phyloP scores from a whole-genome alignment of 2,888 invertebrate genomes.

The Tanypteryx hageni region DNA sequence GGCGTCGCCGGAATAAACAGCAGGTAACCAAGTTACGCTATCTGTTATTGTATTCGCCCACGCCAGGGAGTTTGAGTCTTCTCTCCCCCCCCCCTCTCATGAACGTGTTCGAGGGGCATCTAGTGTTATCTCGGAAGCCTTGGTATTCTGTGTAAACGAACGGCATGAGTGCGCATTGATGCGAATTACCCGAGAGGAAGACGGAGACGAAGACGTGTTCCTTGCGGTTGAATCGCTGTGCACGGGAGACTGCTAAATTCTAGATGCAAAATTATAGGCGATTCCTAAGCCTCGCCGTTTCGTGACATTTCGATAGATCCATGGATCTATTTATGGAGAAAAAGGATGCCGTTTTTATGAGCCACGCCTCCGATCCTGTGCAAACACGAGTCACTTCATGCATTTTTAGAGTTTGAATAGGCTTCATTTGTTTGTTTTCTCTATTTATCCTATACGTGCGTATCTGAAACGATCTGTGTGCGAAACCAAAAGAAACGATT shows the following conservation, averaged over 20 bases:
- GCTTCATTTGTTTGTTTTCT: neutral
- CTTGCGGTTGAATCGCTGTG: neutral
- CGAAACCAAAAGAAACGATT: too few species aligned
- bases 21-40: neutral
- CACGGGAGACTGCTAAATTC: neutral
- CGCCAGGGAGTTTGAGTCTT: neutral
- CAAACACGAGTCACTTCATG: neutral
- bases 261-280: neutral
- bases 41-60: neutral
- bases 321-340: neutral
- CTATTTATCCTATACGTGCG: too few species aligned
- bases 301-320: neutral
- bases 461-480: too few species aligned
- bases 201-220: neutral
- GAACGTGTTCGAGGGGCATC: neutral
- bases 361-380: neutral
- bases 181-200: neutral
- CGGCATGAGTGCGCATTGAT: neutral
- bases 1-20: neutral
- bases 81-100: too few species aligned
- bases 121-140: neutral
- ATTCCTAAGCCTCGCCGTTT: neutral
- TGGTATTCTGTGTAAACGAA: neutral
- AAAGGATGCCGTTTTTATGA: neutral
- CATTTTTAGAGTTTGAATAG: neutral